phyloP scores from a whole-genome alignment of 2,888 invertebrate genomes.

The Hipparchia sbordonii region DNA sequence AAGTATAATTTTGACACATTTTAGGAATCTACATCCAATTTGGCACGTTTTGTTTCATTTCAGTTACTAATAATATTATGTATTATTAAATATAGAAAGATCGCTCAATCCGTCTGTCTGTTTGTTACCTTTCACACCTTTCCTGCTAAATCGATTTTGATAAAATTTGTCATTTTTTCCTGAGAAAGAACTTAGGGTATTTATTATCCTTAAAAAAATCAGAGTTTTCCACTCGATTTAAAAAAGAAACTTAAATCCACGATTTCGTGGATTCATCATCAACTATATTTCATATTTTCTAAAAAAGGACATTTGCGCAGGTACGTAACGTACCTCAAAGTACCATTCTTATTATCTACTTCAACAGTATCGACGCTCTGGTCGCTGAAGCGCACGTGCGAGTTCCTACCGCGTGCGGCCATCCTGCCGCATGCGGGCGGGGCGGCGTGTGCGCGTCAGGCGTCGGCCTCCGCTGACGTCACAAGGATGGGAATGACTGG shows the following conservation, averaged over 20 bases:
- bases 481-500: conserved; percentile 68
- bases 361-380: conserved; percentile 31
- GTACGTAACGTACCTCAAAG: neutral
- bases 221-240: too few species aligned
- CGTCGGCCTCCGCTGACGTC: conserved; percentile 67
- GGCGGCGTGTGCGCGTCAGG: conserved; percentile 53
- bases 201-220: too few species aligned
- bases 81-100: neutral
- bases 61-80: neutral
- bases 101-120: neutral
- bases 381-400: conserved; percentile 33
- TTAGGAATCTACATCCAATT: neutral
- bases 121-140: too few species aligned
- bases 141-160: too few species aligned
- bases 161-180: too few species aligned
- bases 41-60: conserved; percentile 4
- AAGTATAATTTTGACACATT: neutral
- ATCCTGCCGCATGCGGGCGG: conserved; percentile 29
- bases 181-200: too few species aligned
- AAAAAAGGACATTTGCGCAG: too few species aligned
- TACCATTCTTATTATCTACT: conserved; percentile 32
- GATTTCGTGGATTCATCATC: too few species aligned
- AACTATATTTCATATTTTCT: too few species aligned
- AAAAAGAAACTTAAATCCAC: too few species aligned
- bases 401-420: neutral